Conservation (phyloP, 2,113 vertebrate genomes). For the Lophius piscatorius region DNA sequence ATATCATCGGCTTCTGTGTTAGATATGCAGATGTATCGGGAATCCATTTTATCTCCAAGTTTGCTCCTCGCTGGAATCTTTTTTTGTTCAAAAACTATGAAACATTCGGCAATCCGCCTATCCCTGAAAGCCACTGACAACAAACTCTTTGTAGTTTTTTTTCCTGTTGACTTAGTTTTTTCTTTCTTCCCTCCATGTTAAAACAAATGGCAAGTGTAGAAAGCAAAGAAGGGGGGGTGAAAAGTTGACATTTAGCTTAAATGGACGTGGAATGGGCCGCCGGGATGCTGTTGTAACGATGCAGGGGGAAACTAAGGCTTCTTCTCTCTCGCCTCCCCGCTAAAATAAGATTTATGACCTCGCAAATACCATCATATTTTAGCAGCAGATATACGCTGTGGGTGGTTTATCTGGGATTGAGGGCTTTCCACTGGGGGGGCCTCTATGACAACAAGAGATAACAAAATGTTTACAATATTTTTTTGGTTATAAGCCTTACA, state of each 20-base stretch:
- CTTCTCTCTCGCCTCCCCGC: constrained; percentile 63
- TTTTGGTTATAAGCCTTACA: background rate
- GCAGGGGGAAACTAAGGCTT: constrained; percentile 72
- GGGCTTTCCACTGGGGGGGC: constrained; percentile 76
- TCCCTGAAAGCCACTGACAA: constrained; percentile 65
- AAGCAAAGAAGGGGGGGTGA: constrained; percentile 53
- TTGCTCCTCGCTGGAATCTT: constrained; percentile 42
- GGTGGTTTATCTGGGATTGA: constrained; percentile 82
- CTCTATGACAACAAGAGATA: constrained; percentile 66
- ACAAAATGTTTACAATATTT: constrained; percentile 20
- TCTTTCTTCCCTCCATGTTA: constrained; percentile 62
- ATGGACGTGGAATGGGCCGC: constrained; percentile 79
- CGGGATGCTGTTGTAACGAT: constrained; percentile 78
- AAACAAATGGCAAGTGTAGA: constrained; percentile 78
- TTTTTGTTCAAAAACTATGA: constrained; percentile 45
- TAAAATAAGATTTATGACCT: constrained; percentile 84
- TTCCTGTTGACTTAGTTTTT: constrained; percentile 75
- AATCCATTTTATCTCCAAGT: constrained; percentile 66
- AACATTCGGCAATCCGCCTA: constrained; percentile 48
- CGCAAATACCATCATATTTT: constrained; percentile 80
- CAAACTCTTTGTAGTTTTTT: constrained; percentile 63
- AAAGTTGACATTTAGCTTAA: constrained; percentile 85
- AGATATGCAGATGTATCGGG: constrained; percentile 60
- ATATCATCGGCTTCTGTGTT: constrained; percentile 56
- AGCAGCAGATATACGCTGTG: constrained; percentile 76